phyloP scores from a whole-genome alignment of 2,797 vertebrate genomes.

The Neosilurus hyrtlii region DNA sequence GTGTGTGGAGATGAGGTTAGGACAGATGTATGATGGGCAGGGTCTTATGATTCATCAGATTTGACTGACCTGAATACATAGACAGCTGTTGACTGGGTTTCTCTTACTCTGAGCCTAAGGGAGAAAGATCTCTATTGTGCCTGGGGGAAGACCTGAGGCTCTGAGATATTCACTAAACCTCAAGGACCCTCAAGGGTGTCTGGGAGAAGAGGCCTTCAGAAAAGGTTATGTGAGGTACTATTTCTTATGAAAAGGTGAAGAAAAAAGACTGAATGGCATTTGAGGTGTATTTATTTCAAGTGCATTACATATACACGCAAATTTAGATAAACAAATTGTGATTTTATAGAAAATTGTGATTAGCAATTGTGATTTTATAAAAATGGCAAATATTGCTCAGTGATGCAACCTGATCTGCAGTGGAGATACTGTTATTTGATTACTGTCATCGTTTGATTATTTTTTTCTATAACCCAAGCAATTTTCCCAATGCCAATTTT shows the following conservation, averaged over 20 bases:
- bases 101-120: slow-evolving; percentile 40
- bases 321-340: not conserved
- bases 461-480: not conserved
- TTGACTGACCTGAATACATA: slow-evolving; percentile 51
- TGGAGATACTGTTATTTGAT: not conserved
- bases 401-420: not conserved
- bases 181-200: slow-evolving; percentile 48
- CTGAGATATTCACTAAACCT: slow-evolving; percentile 54
- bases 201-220: slow-evolving; percentile 38
- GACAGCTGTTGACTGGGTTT: slow-evolving; percentile 47
- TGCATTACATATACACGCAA: too few relatives aligned
- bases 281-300: not conserved
- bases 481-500: not conserved
- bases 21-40: slow-evolving; percentile 20
- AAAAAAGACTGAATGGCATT: slow-evolving; percentile 1
- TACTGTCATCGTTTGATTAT: not conserved
- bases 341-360: too few relatives aligned
- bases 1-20: not conserved
- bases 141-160: slow-evolving; percentile 54
- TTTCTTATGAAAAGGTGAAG: slow-evolving; percentile 37
- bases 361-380: not conserved
- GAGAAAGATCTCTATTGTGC: slow-evolving; percentile 41
- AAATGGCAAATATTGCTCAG: not conserved
- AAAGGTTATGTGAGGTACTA: slow-evolving; percentile 46
- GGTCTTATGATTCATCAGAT: slow-evolving; percentile 22